phyloP scores from a whole-genome alignment of 2,797 vertebrate species.

The Danio tinwini region DNA sequence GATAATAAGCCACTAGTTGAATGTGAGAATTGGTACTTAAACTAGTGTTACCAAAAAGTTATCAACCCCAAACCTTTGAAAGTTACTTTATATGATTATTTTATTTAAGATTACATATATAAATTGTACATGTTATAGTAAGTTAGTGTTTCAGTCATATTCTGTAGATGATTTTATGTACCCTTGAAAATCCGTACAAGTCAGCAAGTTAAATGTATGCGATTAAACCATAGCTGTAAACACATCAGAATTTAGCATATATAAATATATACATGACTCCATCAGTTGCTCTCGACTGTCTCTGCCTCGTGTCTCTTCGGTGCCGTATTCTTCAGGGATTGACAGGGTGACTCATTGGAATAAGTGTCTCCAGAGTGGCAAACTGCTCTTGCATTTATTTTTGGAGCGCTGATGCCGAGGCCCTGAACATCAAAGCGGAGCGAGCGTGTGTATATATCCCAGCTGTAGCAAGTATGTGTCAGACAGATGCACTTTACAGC shows the following conservation, averaged over 20 bases:
- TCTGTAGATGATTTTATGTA: not conserved
- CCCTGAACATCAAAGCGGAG: slow-evolving; percentile 48
- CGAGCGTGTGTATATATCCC: slow-evolving; percentile 36
- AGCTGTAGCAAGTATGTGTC: slow-evolving; percentile 51
- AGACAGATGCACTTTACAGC: slow-evolving; percentile 44
- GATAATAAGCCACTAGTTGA: too few species aligned
- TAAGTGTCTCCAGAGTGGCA: slow-evolving; percentile 53
- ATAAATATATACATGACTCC: slow-evolving; percentile 3
- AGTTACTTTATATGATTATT: not conserved
- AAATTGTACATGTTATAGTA: not conserved
- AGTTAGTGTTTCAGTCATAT: not conserved
- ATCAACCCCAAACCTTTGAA: not conserved
- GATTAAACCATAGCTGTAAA: not conserved
- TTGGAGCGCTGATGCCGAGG: slow-evolving; percentile 45
- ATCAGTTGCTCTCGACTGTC: not conserved
- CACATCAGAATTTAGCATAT: not conserved
- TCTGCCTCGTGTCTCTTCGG: slow-evolving; percentile 37
- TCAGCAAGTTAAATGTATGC: slow-evolving; percentile 8
- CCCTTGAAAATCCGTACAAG: not conserved
- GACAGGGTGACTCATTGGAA: slow-evolving; percentile 52
- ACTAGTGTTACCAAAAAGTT: not conserved
- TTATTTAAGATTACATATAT: not conserved
- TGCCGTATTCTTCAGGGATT: slow-evolving; percentile 43
- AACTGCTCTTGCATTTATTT: slow-evolving; percentile 58
- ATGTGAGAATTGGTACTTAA: too few species aligned